phyloP scores from a whole-genome alignment of 2,797 vertebrate species.

The Xenentodon cancila region DNA sequence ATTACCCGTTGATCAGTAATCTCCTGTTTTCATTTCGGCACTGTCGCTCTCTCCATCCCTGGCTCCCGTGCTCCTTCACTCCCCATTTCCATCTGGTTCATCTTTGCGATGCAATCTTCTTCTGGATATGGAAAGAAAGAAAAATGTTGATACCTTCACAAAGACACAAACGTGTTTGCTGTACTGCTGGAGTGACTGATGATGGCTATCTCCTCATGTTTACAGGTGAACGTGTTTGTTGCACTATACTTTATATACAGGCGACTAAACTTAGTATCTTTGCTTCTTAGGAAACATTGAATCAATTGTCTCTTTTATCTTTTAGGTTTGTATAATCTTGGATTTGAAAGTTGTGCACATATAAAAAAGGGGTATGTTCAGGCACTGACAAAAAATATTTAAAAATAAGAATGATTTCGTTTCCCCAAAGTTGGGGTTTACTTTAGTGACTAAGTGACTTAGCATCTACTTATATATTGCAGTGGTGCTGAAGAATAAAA shows the following conservation, averaged over 20 bases:
- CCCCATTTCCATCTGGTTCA: constrained; percentile 45
- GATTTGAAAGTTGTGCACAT: constrained; percentile 22
- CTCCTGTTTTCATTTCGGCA: constrained; percentile 72
- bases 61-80: constrained; percentile 41
- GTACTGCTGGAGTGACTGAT: constrained; percentile 34
- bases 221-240: constrained; percentile 18
- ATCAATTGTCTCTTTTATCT: constrained; percentile 46
- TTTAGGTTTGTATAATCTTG: constrained; percentile 31
- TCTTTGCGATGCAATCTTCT: constrained; percentile 61
- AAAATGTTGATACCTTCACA: constrained; percentile 61
- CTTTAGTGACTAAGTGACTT: constrained; percentile 15
- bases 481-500: too few relatives aligned
- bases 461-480: too few relatives aligned
- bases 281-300: constrained; percentile 16
- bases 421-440: constrained; percentile 40
- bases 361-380: constrained; percentile 22
- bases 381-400: not conserved
- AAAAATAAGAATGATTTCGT: constrained; percentile 44
- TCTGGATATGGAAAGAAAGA: constrained; percentile 51
- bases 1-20: constrained; percentile 70
- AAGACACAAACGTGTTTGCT: constrained; percentile 57
- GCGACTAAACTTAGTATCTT: constrained; percentile 23
- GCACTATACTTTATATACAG: constrained; percentile 2
- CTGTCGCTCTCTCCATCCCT: constrained; percentile 27
- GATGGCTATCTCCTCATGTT: constrained; percentile 46